Percentiles rank a stretch among this genome's conserved stretches.
Conservation (phyloP, 2,113 vertebrate genomes). For the Arothron firmamentum region DNA sequence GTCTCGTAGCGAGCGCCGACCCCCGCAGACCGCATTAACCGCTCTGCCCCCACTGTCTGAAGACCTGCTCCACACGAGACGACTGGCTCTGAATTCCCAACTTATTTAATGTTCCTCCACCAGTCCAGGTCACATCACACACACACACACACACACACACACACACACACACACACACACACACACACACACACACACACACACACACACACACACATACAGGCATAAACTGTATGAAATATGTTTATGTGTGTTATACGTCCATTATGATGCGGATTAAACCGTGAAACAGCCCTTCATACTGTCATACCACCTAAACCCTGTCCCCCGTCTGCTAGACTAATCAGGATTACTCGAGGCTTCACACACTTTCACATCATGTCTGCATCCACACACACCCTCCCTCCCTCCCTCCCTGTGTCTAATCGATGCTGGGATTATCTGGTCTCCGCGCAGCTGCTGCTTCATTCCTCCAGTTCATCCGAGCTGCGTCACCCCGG, state of each 20-base stretch:
- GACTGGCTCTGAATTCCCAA: conserved; percentile 30
- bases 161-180: background rate
- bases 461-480: conserved; percentile 24
- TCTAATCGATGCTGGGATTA: conserved; percentile 66
- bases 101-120: conserved; percentile 1
- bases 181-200: background rate
- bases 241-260: conserved; percentile 19
- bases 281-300: conserved; percentile 29
- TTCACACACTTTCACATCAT: conserved; percentile 6
- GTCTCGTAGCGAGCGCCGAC: conserved; percentile 3
- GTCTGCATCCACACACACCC: background rate
- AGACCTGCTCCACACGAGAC: conserved; percentile 27
- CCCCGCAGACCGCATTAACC: conserved; percentile 38
- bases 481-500: no score
- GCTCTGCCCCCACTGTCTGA: conserved; percentile 26
- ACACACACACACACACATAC: background rate
- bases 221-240: background rate
- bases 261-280: conserved; percentile 20
- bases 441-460: conserved; percentile 58
- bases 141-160: background rate
- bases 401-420: conserved; percentile 18
- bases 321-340: conserved; percentile 51
- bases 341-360: conserved; percentile 62
- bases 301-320: conserved; percentile 37
- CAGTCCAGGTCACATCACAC: conserved; percentile 21